A percentile compares a stretch with the other conserved stretches of the same genome.
Conservation (phyloP, 2,797 vertebrate genomes). For the Melanotaenia trifasciata region DNA sequence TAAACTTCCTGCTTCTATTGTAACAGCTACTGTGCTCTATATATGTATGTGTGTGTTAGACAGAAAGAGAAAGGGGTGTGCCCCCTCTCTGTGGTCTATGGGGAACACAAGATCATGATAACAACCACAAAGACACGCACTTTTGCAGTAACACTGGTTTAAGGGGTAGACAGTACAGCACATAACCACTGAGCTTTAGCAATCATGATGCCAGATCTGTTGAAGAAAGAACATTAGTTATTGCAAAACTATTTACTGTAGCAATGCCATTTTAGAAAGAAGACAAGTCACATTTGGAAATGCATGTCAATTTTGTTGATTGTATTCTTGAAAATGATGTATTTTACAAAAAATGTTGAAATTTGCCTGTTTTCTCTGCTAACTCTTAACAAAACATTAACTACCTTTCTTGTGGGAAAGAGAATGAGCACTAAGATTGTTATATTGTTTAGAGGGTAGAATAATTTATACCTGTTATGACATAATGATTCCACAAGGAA, state of each 20-base stretch:
- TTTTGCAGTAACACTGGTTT: conserved; percentile 31
- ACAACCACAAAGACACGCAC: conserved; percentile 38
- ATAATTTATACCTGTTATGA: neutral
- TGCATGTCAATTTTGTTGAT: neutral
- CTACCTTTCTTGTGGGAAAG: neutral
- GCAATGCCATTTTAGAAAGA: neutral
- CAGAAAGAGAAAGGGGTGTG: conserved; percentile 65
- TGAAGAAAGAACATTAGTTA: neutral
- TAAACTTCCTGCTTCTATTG: conserved; percentile 79
- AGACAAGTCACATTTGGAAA: neutral
- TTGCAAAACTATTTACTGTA: neutral
- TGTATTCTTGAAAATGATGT: neutral
- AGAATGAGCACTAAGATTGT: neutral
- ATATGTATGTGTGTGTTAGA: conserved; percentile 40
- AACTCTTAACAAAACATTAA: neutral
- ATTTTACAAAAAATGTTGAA: neutral
- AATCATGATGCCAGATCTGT: neutral
- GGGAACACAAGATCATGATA: conserved; percentile 63
- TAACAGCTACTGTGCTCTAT: conserved; percentile 40
- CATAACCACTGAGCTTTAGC: conserved; percentile 5
- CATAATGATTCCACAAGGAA: conserved; percentile 23
- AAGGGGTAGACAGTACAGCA: conserved; percentile 24
- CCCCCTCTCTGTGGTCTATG: conserved; percentile 42
- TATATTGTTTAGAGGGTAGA: neutral
- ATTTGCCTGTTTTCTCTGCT: neutral